Evolutionary conservation across 2,113 vertebrate genomes (phyloP).

Genomic region (Romanogobio albipinnatus): DNA sequence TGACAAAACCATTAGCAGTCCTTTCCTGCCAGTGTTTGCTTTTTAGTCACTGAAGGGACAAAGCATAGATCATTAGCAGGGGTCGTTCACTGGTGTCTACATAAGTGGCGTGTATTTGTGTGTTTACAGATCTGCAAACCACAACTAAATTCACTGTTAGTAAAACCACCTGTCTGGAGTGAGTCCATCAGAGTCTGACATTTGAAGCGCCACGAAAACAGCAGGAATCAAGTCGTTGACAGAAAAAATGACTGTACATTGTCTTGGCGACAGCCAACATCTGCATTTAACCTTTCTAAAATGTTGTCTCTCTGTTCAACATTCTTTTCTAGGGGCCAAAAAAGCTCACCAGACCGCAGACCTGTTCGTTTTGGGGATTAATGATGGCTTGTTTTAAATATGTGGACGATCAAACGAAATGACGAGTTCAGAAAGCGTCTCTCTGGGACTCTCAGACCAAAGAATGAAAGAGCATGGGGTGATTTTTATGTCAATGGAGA

Average conservation of each 20-base stretch:
- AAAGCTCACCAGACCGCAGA: conserved; percentile 39
- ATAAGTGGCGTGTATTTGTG: conserved; percentile 38
- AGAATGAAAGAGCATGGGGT: conserved; percentile 31
- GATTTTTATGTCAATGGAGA: conserved; percentile 29
- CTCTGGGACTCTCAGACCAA: conserved; percentile 47
- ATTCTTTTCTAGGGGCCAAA: not conserved
- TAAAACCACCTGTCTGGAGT: conserved; percentile 36
- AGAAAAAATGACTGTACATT: not conserved
- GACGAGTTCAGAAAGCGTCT: conserved; percentile 38
- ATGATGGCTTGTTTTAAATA: conserved; percentile 43
- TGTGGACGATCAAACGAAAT: conserved; percentile 43
- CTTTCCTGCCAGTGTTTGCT: conserved; percentile 40
- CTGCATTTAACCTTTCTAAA: conserved; percentile 20
- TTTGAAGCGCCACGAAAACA: conserved; percentile 22
- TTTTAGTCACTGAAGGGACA: conserved; percentile 39
- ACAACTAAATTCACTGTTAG: conserved; percentile 6
- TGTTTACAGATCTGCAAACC: conserved; percentile 36
- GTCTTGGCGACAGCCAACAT: not conserved
- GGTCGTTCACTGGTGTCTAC: conserved; percentile 19
- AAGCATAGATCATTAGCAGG: conserved; percentile 47
- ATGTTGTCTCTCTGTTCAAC: not conserved
- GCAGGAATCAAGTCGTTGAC: not conserved
- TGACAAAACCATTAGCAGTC: conserved; percentile 22
- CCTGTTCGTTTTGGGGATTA: conserved; percentile 23
- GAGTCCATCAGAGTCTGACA: conserved; percentile 11